Evolutionary conservation across 2,113 vertebrate species (phyloP), one percentile per base, ranked within the genome.

Genomic region (Urocitellus parryii): DNA sequence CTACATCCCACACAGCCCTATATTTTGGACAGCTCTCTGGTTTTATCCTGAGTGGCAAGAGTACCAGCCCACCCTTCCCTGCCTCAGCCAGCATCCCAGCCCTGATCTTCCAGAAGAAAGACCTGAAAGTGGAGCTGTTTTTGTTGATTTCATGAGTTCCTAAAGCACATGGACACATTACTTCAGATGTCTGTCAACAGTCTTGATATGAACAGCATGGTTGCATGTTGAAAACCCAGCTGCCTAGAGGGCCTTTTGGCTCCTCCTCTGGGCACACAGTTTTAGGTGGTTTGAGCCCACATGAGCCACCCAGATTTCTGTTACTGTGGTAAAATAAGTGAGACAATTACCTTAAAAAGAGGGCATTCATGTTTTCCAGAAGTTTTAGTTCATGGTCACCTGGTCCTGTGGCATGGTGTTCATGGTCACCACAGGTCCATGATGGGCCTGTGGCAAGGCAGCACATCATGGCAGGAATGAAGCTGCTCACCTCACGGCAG

Each of bases 21-120:
- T 17, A 2, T 42, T 24, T 24, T 16, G 20, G 27, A 2, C 9
- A 24, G 48, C 48, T 51, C 12, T 13, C 48, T 51, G 11, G 48
- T 51, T 51, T 48, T 12, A 1, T 72, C 0, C 24, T 1, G 0
- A 7, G 39, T 39, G 27, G 0, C 1, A 1, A 8, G 2, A 2
- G 42, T 25, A 24, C 61, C 61, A 63, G 61, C 24, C 24, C 12
- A 51, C n/a, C 53, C 24, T 1, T 0, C 4, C 68, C 68, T 53
- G 2, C 14, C n/a, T n/a, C 45, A 53, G 22, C 68, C 70, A 18
- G 25, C 2, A 51, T 1, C 48, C 48, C 48, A 51, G 48, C 48
- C 0, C 0, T 29, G 34, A 10, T 39, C 14, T 53, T 16, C 17
- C 45, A 42, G 42, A 3, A 5, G 22, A 42, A 73, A 45, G 67